phyloP scores from a whole-genome alignment of 2,113 vertebrate species.

The Narcine bancroftii region DNA sequence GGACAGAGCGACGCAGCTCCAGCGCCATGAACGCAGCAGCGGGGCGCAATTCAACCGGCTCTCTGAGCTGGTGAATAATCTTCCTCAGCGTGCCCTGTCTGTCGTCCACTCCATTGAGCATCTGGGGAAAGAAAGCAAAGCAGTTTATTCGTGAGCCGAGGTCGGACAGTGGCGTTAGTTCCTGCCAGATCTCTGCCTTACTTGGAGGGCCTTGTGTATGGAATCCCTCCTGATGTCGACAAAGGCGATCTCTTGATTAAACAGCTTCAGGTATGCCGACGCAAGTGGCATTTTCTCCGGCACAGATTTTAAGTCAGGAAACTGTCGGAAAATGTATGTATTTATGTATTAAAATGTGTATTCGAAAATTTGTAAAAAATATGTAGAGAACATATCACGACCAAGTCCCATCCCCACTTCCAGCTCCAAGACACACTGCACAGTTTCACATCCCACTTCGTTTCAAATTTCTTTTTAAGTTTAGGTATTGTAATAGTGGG shows the following conservation, averaged over 20 bases:
- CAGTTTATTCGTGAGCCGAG: background rate
- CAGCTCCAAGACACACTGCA: background rate
- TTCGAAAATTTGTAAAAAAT: no score
- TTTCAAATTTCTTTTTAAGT: no score
- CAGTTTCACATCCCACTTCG: background rate
- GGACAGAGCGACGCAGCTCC: conserved; percentile 46
- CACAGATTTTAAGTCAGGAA: conserved; percentile 49
- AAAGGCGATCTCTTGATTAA: conserved; percentile 50
- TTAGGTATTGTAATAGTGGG: no score
- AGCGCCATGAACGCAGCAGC: conserved; percentile 48
- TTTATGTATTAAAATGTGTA: no score
- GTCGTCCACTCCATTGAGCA: conserved; percentile 43
- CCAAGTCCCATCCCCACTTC: background rate
- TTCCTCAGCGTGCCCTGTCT: conserved; percentile 44
- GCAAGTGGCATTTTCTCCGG: conserved; percentile 44
- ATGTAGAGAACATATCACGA: no score
- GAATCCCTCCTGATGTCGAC: conserved; percentile 40
- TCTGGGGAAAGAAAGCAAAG: conserved; percentile 39
- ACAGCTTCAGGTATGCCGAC: conserved; percentile 46
- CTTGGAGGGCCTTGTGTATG: conserved; percentile 48
- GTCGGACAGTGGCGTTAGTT: no score
- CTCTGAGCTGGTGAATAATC: conserved; percentile 46
- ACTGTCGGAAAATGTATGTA: conserved; percentile 43
- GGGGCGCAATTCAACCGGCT: conserved; percentile 45
- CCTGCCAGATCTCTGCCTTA: conserved; percentile 35